These are phyloP conservation scores for Chascanopsetta lugubris DNA, from an alignment of 2,113 vertebrate species.

Conservation along the genomic window DNA sequence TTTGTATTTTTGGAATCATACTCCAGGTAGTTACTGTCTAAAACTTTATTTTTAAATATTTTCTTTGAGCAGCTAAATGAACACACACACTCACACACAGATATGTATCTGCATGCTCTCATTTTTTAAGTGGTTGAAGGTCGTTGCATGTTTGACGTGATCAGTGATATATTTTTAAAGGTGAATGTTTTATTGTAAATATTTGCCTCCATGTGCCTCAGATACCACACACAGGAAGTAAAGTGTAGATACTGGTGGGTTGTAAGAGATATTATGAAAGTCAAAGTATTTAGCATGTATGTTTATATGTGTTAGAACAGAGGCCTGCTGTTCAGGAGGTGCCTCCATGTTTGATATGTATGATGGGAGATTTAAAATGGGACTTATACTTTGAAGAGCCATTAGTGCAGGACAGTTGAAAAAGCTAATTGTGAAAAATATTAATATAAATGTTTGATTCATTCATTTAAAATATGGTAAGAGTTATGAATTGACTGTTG, in stretches of 20 bases:
- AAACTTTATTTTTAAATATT: background rate
- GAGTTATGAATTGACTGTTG: too few species aligned
- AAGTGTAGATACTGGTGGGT: constrained; percentile 10
- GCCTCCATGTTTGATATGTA: constrained; percentile 3
- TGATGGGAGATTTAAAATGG: background rate
- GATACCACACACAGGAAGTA: constrained; percentile 18
- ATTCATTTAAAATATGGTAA: too few species aligned
- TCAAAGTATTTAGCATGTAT: background rate
- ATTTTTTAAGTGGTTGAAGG: background rate
- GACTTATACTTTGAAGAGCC: background rate
- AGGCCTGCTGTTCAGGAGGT: background rate
- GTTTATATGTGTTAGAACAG: background rate
- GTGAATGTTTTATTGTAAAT: constrained; percentile 10
- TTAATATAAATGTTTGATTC: background rate
- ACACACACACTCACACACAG: constrained; percentile 15
- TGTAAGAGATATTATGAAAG: constrained; percentile 15
- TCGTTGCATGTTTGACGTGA: constrained; percentile 3
- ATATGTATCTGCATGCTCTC: constrained; percentile 38
- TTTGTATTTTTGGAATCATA: too few species aligned
- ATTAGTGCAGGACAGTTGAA: too few species aligned
- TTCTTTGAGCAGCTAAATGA: constrained; percentile 14
- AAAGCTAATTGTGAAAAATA: background rate
- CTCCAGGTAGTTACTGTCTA: too few species aligned
- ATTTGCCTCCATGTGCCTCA: constrained; percentile 51
- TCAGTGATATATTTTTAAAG: background rate